These are phyloP conservation scores for Cephus pulcher DNA, from an alignment of 2,888 invertebrate genomes.

Conservation along the genomic window DNA sequence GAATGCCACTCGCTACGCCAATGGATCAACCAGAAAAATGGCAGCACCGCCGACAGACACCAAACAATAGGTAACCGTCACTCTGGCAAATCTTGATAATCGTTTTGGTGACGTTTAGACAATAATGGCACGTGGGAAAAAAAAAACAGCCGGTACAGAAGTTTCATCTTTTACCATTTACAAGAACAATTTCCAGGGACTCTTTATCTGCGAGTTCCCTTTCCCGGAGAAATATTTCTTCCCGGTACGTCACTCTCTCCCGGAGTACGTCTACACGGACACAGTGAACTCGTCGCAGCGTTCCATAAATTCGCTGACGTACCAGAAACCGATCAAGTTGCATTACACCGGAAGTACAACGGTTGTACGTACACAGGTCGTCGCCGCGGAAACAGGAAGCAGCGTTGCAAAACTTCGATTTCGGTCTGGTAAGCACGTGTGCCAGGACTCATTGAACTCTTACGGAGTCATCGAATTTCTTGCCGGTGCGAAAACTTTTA, in stretches of 20 bases:
- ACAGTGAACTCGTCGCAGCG: conserved; percentile 27
- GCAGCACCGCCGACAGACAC: background rate
- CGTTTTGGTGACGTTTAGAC: background rate
- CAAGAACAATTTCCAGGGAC: background rate
- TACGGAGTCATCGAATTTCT: conserved; percentile 18
- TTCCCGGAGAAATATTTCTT: background rate
- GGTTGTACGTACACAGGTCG: conserved; percentile 32
- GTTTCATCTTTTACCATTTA: background rate
- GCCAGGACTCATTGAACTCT: conserved; percentile 17
- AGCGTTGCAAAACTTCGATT: conserved; percentile 50
- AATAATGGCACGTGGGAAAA: no score
- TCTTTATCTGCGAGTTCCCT: background rate
- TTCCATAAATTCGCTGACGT: conserved; percentile 51
- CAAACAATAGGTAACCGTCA: background rate
- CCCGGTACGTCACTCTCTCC: background rate
- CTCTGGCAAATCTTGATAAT: background rate
- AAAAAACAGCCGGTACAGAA: background rate
- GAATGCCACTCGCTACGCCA: conserved; percentile 8
- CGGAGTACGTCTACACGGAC: background rate
- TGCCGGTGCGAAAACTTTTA: background rate
- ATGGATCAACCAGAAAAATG: background rate
- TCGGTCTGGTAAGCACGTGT: conserved; percentile 23
- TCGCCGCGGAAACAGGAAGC: conserved; percentile 55
- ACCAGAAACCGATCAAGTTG: conserved; percentile 47
- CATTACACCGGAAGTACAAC: conserved; percentile 40